Evolutionary conservation across 1,140 invertebrate species (phyloP), one percentile per base, ranked within the genome.

Genomic region (Lycorma delicatula): DNA sequence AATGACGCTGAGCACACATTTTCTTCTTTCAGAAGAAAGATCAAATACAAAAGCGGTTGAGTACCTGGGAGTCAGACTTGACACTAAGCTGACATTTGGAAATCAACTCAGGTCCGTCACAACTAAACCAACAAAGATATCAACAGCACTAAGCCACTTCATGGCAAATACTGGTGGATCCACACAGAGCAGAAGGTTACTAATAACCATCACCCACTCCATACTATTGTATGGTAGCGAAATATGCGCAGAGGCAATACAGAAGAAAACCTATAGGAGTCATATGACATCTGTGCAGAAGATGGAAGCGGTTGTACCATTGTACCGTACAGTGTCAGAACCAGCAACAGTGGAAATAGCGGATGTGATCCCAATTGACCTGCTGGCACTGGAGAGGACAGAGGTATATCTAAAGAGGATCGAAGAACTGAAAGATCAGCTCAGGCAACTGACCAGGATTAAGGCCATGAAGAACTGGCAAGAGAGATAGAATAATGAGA

Each of bases 311-410:
- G 60, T 67, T 13, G 44, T 38, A 7, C 41, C 34, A 1, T 61
- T 53, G 1, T 68, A 69, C 47, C 31, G 59, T 11, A 69, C 67
- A 9, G 60, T 66, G 16, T 68, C 64, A 16, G 59, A 26, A 13
- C 57, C 28, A 20, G 61, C 65, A 16, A 29, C 60, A 13, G 56
- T 65, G 41, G 64, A 64, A n/a, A 54, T 67, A 7, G 52, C 67
- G 7, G 59, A 63, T 18, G 55, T 54, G 9, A 61, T 60, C 1
- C 67, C 67, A 1, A 64, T 67, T 12, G 61, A 66, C 52, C 56
- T 68, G 36, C 26, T 67, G 44, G 53, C 58, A 11, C 49, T 16
- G 18, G 65, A 67, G 46, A 58, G 60, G 26, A 26, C 31, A 9
- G 31, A 34, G 31, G n/a, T n/a, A n/a, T n/a, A n/a, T 34, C 31